Conservation (phyloP, 2,888 invertebrate species). For the Laspeyria flexula region DNA sequence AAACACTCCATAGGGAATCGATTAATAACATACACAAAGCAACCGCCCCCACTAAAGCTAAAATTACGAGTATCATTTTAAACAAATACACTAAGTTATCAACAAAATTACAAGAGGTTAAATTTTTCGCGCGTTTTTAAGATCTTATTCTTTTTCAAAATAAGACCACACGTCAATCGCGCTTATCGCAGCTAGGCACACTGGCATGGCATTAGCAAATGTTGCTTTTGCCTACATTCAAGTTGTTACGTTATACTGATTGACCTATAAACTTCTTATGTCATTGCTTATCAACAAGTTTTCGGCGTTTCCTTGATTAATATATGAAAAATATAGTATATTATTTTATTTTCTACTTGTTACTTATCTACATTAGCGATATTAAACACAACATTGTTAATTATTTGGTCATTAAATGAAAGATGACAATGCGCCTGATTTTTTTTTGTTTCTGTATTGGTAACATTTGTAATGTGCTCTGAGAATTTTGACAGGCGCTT, state of each 20-base stretch:
- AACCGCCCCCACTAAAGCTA: constrained; percentile 83
- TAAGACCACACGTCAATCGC: constrained; percentile 41
- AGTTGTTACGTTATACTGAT: constrained; percentile 37
- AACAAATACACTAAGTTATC: constrained; percentile 17
- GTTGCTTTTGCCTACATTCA: constrained; percentile 39
- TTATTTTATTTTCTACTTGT: too few species aligned
- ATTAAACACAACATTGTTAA: too few species aligned
- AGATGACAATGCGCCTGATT: background rate
- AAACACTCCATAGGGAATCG: constrained; percentile 87
- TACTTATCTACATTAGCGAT: too few species aligned
- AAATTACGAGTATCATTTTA: constrained; percentile 47
- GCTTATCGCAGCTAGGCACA: constrained; percentile 47
- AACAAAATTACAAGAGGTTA: background rate
- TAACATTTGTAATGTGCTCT: background rate
- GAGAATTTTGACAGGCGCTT: background rate
- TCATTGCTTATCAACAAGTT: constrained; percentile 40
- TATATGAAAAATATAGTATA: background rate
- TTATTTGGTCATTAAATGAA: too few species aligned
- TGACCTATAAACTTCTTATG: constrained; percentile 53
- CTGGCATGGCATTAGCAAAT: constrained; percentile 38
- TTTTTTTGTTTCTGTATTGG: background rate
- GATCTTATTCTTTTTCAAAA: constrained; percentile 19
- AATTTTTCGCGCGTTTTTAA: constrained; percentile 27
- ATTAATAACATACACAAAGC: constrained; percentile 79
- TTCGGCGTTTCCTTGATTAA: background rate